Evolutionary conservation across 2,888 invertebrate genomes (phyloP).

Genomic region (Protula sp.): DNA sequence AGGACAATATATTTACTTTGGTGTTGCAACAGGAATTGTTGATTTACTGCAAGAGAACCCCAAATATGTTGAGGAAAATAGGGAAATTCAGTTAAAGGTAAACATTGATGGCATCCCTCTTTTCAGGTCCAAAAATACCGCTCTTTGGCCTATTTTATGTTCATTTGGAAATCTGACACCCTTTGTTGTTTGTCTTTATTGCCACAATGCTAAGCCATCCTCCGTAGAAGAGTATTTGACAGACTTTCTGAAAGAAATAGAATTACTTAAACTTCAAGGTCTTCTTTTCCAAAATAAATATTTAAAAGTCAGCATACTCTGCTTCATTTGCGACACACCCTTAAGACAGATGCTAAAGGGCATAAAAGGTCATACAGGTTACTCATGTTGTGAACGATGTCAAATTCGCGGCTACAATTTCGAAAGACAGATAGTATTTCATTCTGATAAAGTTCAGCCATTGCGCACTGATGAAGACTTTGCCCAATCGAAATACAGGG

Average conservation of each 20-base stretch:
- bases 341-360: constrained; percentile 4
- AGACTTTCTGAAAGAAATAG: constrained; percentile 5
- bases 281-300: background rate
- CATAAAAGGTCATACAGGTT: constrained; percentile 1
- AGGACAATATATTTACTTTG: constrained; percentile 9
- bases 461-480: constrained; percentile 9
- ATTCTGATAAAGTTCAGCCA: constrained; percentile 12
- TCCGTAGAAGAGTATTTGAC: background rate
- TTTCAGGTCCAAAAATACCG: constrained; percentile 8
- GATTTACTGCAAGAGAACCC: background rate
- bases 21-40: constrained; percentile 1
- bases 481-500: constrained; percentile 20
- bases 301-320: background rate
- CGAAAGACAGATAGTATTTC: background rate
- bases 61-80: background rate
- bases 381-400: constrained; percentile 6
- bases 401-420: background rate
- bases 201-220: background rate
- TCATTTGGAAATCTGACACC: constrained; percentile 1
- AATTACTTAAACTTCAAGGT: background rate
- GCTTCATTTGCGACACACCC: constrained; percentile 7
- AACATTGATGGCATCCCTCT: constrained; percentile 14
- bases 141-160: constrained; percentile 9
- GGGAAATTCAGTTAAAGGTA: background rate
- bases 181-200: constrained; percentile 3